Evolutionary conservation across 2,888 invertebrate species (phyloP).

Genomic region (Rotaria sp.): DNA sequence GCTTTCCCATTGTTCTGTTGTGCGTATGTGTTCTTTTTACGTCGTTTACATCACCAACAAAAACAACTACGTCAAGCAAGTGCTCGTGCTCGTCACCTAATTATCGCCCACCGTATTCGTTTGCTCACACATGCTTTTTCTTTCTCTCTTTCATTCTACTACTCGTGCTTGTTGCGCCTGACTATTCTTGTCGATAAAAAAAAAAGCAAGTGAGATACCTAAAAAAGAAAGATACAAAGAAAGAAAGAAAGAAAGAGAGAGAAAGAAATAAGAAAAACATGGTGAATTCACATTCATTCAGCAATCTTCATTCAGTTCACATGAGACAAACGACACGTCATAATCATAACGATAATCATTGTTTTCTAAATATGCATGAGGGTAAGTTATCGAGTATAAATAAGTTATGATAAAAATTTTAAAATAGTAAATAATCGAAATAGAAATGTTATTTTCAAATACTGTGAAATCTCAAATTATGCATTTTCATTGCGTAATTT

Average conservation of each 20-base stretch:
- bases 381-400: neutral
- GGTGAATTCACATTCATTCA: constrained; percentile 1
- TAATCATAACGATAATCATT: neutral
- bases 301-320: neutral
- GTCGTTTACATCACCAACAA: neutral
- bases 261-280: neutral
- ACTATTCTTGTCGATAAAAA: neutral
- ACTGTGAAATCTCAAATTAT: no score
- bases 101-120: neutral
- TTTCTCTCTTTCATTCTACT: neutral
- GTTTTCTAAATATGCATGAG: neutral
- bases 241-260: neutral
- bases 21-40: neutral
- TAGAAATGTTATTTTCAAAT: no score
- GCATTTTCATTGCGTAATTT: no score
- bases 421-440: no score
- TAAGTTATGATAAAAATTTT: neutral
- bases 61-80: neutral
- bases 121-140: neutral
- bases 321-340: neutral
- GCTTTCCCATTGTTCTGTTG: neutral
- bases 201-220: neutral
- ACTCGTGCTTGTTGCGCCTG: neutral
- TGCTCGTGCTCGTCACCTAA: neutral
- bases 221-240: neutral